These are phyloP conservation scores for Neodiprion virginianus DNA, from an alignment of 1,140 invertebrate species.

Conservation along the genomic window DNA sequence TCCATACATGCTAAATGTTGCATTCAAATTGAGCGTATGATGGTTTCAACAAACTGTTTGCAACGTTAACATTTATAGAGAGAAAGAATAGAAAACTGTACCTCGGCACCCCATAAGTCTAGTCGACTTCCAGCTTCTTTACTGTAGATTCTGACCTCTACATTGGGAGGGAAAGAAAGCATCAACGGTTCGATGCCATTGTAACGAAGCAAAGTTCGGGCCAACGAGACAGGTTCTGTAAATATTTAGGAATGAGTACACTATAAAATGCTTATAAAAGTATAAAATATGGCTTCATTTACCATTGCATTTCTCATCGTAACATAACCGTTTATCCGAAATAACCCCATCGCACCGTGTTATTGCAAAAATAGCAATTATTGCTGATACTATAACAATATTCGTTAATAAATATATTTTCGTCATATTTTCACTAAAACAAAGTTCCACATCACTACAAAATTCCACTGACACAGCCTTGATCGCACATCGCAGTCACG, in stretches of 20 bases:
- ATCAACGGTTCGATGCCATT: constrained; percentile 64
- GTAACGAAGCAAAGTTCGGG: constrained; percentile 68
- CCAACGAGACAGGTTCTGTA: constrained; percentile 72
- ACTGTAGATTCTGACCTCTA: constrained; percentile 72
- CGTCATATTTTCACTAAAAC: constrained; percentile 59
- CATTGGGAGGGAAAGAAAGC: constrained; percentile 69
- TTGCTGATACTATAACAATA: constrained; percentile 37
- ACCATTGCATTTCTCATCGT: constrained; percentile 67
- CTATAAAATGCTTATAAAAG: constrained; percentile 35
- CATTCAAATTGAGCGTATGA: neutral
- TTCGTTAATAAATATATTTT: constrained; percentile 56
- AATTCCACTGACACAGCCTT: constrained; percentile 21
- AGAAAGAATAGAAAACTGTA: constrained; percentile 37
- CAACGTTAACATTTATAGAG: neutral
- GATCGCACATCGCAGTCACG: constrained; percentile 10
- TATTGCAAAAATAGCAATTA: constrained; percentile 54
- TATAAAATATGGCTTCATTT: constrained; percentile 63
- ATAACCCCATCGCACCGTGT: constrained; percentile 52
- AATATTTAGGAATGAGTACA: constrained; percentile 42
- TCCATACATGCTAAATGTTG: neutral
- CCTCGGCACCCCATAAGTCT: constrained; percentile 76
- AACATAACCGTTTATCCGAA: constrained; percentile 69
- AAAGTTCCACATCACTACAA: constrained; percentile 57
- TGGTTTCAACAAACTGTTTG: neutral
- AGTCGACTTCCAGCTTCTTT: constrained; percentile 72